A percentile compares a stretch with the other conserved stretches of the same genome.
Conservation (phyloP, 2,888 invertebrate species). For the Polydrusus cervinus region DNA sequence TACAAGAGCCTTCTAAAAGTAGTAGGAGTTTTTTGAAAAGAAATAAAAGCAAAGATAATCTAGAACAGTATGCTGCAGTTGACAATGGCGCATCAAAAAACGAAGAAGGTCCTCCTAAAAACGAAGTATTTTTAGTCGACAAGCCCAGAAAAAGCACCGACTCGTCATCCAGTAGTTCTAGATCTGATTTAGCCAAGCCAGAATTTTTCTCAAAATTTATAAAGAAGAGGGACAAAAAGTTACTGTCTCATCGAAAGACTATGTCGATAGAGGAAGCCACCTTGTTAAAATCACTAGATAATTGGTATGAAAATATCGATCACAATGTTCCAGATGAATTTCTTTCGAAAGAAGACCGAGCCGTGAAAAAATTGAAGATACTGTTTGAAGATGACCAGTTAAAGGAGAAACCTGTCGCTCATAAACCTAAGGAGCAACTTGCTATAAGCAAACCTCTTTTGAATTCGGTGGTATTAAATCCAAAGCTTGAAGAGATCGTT, state of each 20-base stretch:
- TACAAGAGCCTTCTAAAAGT: constrained; percentile 1
- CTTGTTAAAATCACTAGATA: constrained; percentile 62
- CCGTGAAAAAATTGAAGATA: constrained; percentile 64
- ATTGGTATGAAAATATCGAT: constrained; percentile 65
- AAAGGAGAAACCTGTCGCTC: constrained; percentile 63
- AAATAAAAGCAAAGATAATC: constrained; percentile 38
- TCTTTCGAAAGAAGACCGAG: constrained; percentile 65
- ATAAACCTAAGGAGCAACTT: constrained; percentile 64
- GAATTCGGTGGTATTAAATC: constrained; percentile 66
- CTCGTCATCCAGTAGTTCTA: constrained; percentile 47
- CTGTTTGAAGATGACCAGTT: constrained; percentile 62
- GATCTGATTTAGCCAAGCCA: constrained; percentile 48
- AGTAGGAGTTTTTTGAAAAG: constrained; percentile 31
- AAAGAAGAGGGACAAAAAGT: constrained; percentile 58
- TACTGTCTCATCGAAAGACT: constrained; percentile 47
- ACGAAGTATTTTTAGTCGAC: background rate
- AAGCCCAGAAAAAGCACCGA: constrained; percentile 44
- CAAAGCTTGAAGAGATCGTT: constrained; percentile 64
- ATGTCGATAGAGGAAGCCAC: constrained; percentile 64
- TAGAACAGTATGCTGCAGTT: constrained; percentile 12
- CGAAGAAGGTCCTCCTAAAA: constrained; percentile 16
- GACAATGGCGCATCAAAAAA: background rate
- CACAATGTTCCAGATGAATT: constrained; percentile 63
- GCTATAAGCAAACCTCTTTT: constrained; percentile 68
- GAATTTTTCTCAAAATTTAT: constrained; percentile 48